These are phyloP conservation scores for Amazonetta brasiliensis DNA, from an alignment of 2,797 vertebrate species.

Conservation along the genomic window DNA sequence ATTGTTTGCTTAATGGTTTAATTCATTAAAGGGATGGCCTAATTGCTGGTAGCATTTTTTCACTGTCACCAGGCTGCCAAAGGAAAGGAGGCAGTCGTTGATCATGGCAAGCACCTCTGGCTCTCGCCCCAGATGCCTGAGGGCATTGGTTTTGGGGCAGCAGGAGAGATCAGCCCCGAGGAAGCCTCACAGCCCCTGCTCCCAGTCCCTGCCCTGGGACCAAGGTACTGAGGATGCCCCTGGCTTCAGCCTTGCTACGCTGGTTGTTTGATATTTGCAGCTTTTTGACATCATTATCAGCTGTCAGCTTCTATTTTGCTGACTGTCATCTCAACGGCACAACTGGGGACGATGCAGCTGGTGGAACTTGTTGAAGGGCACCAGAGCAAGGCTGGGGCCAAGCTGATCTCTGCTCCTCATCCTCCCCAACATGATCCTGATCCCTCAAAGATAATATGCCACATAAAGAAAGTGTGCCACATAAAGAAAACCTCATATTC, in stretches of 20 bases:
- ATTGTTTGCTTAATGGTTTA: constrained; percentile 11
- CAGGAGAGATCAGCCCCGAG: not conserved
- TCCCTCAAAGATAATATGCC: not conserved
- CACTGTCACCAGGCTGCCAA: not conserved
- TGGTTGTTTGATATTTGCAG: not conserved
- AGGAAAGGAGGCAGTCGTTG: not conserved
- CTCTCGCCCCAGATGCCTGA: not conserved
- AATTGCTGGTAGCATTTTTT: not conserved
- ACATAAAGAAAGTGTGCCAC: not conserved
- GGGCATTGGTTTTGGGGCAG: not conserved
- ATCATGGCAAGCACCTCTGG: not conserved
- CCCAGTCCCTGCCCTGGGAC: not conserved
- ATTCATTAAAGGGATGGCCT: not conserved
- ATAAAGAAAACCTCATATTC: not conserved
- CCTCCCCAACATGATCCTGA: not conserved
- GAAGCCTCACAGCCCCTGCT: not conserved
- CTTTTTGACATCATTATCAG: not conserved
- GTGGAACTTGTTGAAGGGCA: not conserved
- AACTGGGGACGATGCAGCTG: rapidly evolving
- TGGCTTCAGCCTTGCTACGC: not conserved
- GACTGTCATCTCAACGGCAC: not conserved
- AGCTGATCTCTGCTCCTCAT: not conserved
- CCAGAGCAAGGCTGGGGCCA: not conserved
- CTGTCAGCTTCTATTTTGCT: not conserved
- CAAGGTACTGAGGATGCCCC: not conserved